Conservation (phyloP, 2,888 invertebrate species). For the Scaeva pyrastri region DNA sequence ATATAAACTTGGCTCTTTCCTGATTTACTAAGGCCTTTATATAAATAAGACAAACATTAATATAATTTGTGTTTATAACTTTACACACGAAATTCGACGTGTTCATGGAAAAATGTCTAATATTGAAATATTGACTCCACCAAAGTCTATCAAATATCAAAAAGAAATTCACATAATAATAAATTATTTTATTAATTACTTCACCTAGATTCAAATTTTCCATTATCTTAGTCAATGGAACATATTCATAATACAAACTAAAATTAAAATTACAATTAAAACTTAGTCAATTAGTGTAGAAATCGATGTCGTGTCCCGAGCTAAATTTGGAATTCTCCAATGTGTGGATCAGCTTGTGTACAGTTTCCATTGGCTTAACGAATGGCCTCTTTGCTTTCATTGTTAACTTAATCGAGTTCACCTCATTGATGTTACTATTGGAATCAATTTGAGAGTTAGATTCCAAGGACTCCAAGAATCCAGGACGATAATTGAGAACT, state of each 20-base stretch:
- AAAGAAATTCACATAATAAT: slow-evolving; percentile 7
- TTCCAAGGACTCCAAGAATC: slow-evolving; percentile 78
- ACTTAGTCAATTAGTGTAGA: slow-evolving; percentile 78
- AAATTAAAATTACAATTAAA: neutral
- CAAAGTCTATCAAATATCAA: neutral
- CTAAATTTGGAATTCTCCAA: slow-evolving; percentile 81
- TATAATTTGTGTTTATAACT: too few species aligned
- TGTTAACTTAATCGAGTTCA: slow-evolving; percentile 74
- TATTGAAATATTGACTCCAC: neutral
- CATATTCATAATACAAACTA: neutral
- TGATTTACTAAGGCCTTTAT: too few species aligned
- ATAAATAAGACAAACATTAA: too few species aligned
- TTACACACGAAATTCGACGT: too few species aligned
- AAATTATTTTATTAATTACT: slow-evolving; percentile 28
- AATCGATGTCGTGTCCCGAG: slow-evolving; percentile 82
- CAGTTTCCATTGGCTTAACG: slow-evolving; percentile 78
- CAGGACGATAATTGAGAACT: slow-evolving; percentile 81
- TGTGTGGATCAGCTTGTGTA: slow-evolving; percentile 81
- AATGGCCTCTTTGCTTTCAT: slow-evolving; percentile 74
- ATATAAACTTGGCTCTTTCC: too few species aligned
- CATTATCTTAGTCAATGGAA: neutral
- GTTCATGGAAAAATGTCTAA: neutral
- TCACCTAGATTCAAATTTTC: neutral
- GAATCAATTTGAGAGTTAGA: slow-evolving; percentile 77
- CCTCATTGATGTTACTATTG: slow-evolving; percentile 79